These are phyloP conservation scores for Drosophila pseudoananassae DNA, from an alignment of 1,140 invertebrate species.

Conservation along the genomic window DNA sequence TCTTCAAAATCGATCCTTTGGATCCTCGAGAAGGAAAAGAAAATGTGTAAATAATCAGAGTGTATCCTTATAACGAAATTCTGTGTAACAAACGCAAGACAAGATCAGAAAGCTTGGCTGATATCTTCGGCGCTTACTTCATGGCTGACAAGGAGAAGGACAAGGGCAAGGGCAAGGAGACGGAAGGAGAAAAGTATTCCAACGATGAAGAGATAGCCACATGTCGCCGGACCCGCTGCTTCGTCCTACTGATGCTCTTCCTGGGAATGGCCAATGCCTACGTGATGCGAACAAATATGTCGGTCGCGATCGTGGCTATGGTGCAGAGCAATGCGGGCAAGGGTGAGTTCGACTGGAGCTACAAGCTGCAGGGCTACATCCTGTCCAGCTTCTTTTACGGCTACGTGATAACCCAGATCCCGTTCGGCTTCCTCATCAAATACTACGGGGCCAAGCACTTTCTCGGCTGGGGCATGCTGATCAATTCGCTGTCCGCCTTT, in stretches of 20 bases:
- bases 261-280: constrained; percentile 97
- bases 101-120: no score
- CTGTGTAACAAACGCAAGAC: no score
- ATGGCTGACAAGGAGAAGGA: no score
- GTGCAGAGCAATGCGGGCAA: constrained; percentile 91
- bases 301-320: constrained; percentile 98
- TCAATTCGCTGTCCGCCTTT: constrained; percentile 93
- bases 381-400: constrained; percentile 96
- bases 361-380: constrained; percentile 91
- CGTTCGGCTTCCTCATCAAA: constrained; percentile 94
- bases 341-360: constrained; percentile 90
- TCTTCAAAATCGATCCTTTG: no score
- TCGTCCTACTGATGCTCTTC: constrained; percentile 95
- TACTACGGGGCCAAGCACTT: constrained; percentile 93
- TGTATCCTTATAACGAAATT: no score
- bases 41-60: no score
- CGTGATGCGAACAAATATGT: constrained; percentile 97
- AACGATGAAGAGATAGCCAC: neutral
- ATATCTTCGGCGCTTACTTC: no score
- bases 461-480: constrained; percentile 93
- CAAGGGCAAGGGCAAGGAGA: no score
- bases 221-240: constrained; percentile 86
- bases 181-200: neutral
- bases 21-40: no score
- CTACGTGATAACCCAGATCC: constrained; percentile 93